Evolutionary conservation across 1,140 invertebrate genomes (phyloP).

Genomic region (Bombus balteatus): DNA sequence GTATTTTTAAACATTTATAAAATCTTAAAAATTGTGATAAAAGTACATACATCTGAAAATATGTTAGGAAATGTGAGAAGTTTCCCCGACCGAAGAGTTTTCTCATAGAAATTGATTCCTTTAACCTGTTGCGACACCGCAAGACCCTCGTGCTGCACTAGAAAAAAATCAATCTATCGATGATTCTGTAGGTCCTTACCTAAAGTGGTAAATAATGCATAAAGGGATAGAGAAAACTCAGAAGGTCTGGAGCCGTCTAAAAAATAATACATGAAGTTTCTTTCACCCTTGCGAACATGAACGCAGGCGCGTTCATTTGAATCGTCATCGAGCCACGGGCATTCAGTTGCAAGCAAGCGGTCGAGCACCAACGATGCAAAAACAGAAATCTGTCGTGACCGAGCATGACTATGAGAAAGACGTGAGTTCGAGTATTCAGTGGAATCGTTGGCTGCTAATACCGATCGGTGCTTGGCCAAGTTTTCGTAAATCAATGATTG

Average conservation of each 20-base stretch:
- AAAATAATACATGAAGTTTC: not conserved
- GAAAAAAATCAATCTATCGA: slow-evolving; percentile 20
- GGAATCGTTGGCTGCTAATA: slow-evolving; percentile 48
- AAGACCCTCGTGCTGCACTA: not conserved
- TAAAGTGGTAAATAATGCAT: not conserved
- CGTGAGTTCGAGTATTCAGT: not conserved
- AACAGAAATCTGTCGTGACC: not conserved
- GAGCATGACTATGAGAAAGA: slow-evolving; percentile 21
- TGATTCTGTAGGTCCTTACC: not conserved
- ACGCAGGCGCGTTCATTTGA: slow-evolving; percentile 9
- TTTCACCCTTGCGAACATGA: not conserved
- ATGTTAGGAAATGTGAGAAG: not conserved
- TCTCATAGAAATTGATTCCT: not conserved
- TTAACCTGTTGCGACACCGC: not conserved
- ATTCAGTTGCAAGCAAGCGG: not conserved
- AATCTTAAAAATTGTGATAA: not conserved
- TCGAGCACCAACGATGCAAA: not conserved
- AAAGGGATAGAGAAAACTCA: not conserved
- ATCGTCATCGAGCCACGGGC: not conserved
- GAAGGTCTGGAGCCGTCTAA: not conserved
- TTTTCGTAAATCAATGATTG: not conserved
- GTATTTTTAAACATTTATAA: too few relatives aligned
- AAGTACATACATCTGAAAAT: not conserved
- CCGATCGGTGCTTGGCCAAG: slow-evolving; percentile 47
- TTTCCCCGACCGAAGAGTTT: too few relatives aligned